A percentile compares a stretch with the other conserved stretches of the same genome.
Evolutionary conservation across 1,140 invertebrate genomes (phyloP).

Genomic region (Dinoponera quadriceps): DNA sequence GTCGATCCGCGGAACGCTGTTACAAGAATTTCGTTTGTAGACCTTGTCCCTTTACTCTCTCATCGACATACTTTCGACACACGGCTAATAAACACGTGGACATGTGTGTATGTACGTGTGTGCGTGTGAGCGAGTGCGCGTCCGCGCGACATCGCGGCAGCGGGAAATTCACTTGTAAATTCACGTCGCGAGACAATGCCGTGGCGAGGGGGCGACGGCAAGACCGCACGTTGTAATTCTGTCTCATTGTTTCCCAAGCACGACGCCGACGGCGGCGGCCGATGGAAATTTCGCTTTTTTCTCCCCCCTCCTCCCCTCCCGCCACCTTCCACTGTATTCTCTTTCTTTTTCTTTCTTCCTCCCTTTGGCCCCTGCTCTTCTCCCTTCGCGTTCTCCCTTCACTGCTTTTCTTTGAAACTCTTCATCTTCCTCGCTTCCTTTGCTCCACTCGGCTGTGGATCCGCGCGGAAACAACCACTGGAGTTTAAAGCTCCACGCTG

Average conservation of each 20-base stretch:
- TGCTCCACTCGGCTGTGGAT: neutral
- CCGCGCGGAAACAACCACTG: neutral
- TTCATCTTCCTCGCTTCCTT: constrained; percentile 37
- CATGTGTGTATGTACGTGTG: neutral
- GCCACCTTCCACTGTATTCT: too few species aligned
- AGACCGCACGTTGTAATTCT: constrained; percentile 50
- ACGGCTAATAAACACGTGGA: constrained; percentile 19
- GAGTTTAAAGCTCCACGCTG: neutral
- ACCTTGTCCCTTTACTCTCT: neutral
- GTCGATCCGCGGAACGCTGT: too few species aligned
- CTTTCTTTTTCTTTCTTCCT: neutral
- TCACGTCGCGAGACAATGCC: constrained; percentile 58
- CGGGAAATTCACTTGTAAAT: constrained; percentile 50
- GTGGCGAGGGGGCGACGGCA: constrained; percentile 12
- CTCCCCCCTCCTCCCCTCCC: neutral
- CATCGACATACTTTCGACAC: neutral
- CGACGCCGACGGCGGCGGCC: constrained; percentile 53
- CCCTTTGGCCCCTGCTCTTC: neutral
- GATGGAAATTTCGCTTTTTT: constrained; percentile 76
- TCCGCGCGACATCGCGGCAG: constrained; percentile 20
- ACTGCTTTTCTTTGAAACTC: constrained; percentile 9
- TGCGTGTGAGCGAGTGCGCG: neutral
- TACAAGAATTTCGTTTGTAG: neutral
- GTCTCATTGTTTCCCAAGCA: constrained; percentile 54
- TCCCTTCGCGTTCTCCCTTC: neutral